Base-by-base conservation (phyloP, 2,113 vertebrate genomes). In the Mola mola region DNA sequence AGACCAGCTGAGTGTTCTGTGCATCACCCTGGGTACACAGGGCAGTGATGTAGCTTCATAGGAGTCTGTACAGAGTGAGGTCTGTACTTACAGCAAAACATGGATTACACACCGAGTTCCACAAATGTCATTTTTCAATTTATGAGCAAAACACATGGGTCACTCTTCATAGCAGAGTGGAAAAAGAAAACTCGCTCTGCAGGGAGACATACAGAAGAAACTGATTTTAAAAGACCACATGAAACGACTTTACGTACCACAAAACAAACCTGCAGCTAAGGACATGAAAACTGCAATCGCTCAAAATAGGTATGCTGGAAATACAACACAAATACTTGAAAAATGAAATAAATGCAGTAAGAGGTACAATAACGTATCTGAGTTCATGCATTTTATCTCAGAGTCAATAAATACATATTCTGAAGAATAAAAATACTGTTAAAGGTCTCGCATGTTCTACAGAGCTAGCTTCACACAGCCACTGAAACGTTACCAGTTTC, bases 401-500 rank as follows among this genome's bases (percentile, higher is more conserved):
- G 56, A 44, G 55, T 80, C 19, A 84, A 84, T 86, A 85, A 83
- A 85, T 82, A 84, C 57, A 79, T 36, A 21, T 40, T 50, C 20
- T 34, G 33, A 53, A 6, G 8, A 20, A 57, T 38, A 6, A 43
- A 60, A 65, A 56, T 19, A 61, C 20, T 25, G 21, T n/a, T 1
- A 59, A 28, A 22, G 17, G 52, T 69, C 50, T 80, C 40, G 25
- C n/a, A n/a, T 37, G 60, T 50, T 38, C 13, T 31, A 24, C n/a
- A n/a, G n/a, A n/a, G n/a, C n/a, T n/a, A n/a, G n/a, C n/a, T n/a
- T 34, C 58, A 61, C 66, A 47, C 56, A 70, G 52, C 37, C 8
- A 2, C 56, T 94, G 92, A 95, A 64, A 93, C 82, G 79, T 93
- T 90, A 12, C 93, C 90, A 0, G 89, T 92, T 24, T 93, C 91